Percentiles rank a stretch among this genome's conserved stretches.
Evolutionary conservation across 2,888 invertebrate genomes (phyloP).

Genomic region (Eilema caniola): DNA sequence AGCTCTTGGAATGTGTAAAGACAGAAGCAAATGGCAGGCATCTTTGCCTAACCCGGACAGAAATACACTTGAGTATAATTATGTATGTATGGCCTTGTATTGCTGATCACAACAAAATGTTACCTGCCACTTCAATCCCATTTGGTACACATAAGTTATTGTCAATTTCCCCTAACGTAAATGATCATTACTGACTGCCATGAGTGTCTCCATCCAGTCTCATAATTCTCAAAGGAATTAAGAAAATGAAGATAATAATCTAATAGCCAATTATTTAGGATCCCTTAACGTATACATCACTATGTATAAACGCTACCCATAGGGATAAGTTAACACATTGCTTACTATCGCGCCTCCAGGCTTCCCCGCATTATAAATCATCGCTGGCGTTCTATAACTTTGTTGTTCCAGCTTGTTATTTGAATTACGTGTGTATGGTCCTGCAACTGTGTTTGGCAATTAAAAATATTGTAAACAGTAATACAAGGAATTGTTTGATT

Average conservation of each 20-base stretch:
- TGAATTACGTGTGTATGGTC: conserved; percentile 68
- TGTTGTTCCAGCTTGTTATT: conserved; percentile 72
- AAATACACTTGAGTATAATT: too few relatives aligned
- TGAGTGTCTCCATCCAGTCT: neutral
- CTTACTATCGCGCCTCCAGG: conserved; percentile 68
- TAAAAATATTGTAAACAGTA: conserved; percentile 15
- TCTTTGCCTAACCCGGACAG: too few relatives aligned
- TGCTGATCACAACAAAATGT: neutral
- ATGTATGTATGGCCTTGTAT: neutral
- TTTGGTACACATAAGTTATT: neutral
- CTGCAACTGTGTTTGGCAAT: conserved; percentile 12
- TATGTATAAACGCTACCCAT: conserved; percentile 48
- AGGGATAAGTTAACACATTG: conserved; percentile 68
- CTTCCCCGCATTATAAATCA: conserved; percentile 76
- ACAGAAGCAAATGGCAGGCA: too few relatives aligned
- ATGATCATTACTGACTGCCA: neutral
- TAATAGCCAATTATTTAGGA: conserved; percentile 43
- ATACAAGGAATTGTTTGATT: neutral
- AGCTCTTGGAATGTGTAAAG: too few relatives aligned
- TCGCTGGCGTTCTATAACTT: conserved; percentile 69
- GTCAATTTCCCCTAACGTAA: neutral
- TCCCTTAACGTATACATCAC: conserved; percentile 48
- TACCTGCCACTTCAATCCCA: neutral
- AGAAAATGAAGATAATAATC: conserved; percentile 26
- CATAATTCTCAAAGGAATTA: neutral